Conservation (phyloP, 2,113 vertebrate genomes). For the Pipra filicauda region DNA sequence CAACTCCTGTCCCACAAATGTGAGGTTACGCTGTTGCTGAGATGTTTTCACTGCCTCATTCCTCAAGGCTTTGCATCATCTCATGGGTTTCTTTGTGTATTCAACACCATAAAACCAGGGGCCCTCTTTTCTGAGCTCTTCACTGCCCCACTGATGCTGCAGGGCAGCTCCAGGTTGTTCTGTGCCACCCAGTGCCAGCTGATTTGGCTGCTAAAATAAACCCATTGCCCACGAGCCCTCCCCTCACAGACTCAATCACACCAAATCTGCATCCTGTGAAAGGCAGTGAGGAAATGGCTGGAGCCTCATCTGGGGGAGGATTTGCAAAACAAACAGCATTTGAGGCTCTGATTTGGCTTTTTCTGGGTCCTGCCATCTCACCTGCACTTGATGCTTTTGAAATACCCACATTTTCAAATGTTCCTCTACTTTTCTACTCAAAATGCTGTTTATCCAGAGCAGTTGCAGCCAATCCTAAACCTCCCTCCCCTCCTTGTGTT, state of each 20-base stretch:
- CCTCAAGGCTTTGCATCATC: neutral
- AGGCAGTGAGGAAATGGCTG: neutral
- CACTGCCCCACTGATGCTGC: neutral
- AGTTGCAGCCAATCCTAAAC: neutral
- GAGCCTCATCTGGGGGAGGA: neutral
- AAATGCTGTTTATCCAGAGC: neutral
- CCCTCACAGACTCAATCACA: neutral
- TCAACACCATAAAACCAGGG: neutral
- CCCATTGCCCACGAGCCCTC: neutral
- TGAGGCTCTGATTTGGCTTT: neutral
- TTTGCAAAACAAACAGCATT: neutral
- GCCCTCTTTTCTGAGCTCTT: neutral
- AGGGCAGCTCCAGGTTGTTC: neutral
- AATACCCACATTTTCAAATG: neutral
- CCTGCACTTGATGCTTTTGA: neutral
- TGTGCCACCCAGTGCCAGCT: neutral
- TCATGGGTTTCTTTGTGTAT: neutral
- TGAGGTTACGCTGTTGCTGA: neutral
- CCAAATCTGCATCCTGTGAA: accelerated
- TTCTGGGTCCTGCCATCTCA: neutral
- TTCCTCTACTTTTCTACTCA: neutral
- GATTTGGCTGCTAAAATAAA: neutral
- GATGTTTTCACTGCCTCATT: neutral
- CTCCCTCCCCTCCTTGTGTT: neutral
- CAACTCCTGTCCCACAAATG: neutral